Percentiles rank a stretch among this genome's conserved stretches.
Conservation (phyloP, 2,797 vertebrate species). For the Catharus ustulatus region DNA sequence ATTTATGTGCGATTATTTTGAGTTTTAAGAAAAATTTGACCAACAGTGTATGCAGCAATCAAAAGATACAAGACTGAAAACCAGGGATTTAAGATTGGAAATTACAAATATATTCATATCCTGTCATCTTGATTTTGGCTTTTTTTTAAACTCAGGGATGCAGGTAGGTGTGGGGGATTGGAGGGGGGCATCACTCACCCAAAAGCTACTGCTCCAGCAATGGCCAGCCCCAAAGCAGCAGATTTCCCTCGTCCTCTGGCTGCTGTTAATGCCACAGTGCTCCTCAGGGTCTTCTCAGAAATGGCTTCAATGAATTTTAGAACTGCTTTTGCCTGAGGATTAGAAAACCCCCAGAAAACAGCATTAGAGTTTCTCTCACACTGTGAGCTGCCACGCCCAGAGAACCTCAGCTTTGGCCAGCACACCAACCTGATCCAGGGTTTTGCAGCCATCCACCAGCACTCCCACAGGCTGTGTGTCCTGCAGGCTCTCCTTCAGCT, state of each 20-base stretch:
- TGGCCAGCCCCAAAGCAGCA: slow-evolving; percentile 92
- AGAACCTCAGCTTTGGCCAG: background rate
- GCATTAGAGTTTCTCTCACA: background rate
- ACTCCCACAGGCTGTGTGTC: slow-evolving; percentile 97
- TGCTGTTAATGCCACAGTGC: slow-evolving; percentile 92
- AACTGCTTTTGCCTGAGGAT: slow-evolving; percentile 88
- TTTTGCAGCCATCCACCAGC: slow-evolving; percentile 91
- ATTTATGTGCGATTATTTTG: background rate
- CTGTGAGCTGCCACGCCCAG: too few relatives aligned
- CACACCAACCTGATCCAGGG: slow-evolving; percentile 89
- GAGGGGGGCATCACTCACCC: slow-evolving; percentile 77
- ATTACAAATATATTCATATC: background rate
- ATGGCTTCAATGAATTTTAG: slow-evolving; percentile 96
- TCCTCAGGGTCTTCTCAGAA: slow-evolving; percentile 95
- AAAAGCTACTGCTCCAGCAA: slow-evolving; percentile 94
- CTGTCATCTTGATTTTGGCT: too few relatives aligned
- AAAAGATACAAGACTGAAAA: background rate
- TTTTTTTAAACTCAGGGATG: background rate
- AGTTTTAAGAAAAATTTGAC: background rate
- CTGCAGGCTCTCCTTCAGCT: slow-evolving; percentile 90
- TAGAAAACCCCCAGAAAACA: background rate
- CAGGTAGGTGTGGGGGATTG: background rate
- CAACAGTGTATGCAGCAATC: background rate
- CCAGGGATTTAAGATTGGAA: background rate
- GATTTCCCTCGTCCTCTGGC: slow-evolving; percentile 96